These are phyloP conservation scores for Chlamydotis undulata DNA, from an alignment of 2,113 vertebrate genomes.

Conservation along the genomic window DNA sequence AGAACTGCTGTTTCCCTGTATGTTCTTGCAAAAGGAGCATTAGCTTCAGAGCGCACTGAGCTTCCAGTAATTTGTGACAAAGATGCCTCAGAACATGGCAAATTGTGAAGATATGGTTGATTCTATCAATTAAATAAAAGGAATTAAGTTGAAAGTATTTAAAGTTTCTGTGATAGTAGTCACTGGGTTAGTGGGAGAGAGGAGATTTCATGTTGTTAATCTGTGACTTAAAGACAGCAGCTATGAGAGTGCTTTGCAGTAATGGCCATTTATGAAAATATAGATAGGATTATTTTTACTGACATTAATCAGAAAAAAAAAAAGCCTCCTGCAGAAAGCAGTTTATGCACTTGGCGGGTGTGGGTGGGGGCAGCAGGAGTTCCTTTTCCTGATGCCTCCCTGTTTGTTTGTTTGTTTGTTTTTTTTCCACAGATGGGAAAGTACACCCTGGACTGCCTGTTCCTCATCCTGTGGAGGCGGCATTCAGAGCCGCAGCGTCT, in stretches of 20 bases:
- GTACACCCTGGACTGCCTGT: constrained; percentile 95
- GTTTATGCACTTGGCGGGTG: neutral
- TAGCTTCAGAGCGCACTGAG: neutral
- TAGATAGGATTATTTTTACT: neutral
- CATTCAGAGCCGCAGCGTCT: constrained; percentile 91
- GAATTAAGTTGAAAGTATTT: neutral
- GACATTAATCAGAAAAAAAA: neutral
- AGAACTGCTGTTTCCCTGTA: neutral
- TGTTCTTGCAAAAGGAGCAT: neutral
- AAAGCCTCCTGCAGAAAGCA: neutral
- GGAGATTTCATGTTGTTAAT: neutral
- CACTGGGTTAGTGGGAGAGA: neutral
- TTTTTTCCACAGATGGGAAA: constrained; percentile 88
- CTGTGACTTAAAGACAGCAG: neutral
- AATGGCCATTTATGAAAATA: neutral
- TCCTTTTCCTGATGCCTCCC: neutral
- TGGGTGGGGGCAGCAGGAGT: fast-evolving
- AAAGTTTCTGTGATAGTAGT: neutral
- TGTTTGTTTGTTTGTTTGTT: neutral
- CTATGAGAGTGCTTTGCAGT: neutral
- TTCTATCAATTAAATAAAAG: neutral
- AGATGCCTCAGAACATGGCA: neutral
- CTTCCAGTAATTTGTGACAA: neutral
- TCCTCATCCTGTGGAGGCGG: constrained; percentile 95
- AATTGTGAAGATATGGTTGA: neutral